Conservation (phyloP, 2,888 invertebrate species). For the Nomada flava region DNA sequence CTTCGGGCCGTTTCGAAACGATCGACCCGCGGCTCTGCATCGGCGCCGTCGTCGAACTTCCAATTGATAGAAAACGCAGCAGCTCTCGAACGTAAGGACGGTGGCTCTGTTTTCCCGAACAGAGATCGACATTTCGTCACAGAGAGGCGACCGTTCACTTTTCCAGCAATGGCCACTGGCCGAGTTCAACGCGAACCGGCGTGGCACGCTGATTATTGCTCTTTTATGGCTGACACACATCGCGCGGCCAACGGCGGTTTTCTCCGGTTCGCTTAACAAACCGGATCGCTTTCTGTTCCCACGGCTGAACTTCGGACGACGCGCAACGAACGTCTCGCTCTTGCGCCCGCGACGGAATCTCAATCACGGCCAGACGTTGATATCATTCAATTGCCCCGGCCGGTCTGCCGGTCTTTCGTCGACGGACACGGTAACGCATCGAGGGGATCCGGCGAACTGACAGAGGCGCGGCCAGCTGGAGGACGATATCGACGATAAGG, state of each 20-base stretch:
- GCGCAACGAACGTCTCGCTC: background rate
- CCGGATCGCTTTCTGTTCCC: conserved; percentile 56
- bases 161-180: conserved; percentile 72
- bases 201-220: conserved; percentile 67
- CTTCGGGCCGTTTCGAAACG: too few relatives aligned
- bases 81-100: background rate
- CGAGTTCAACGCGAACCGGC: conserved; percentile 60
- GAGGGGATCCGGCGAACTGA: conserved; percentile 12
- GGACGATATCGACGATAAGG: conserved; percentile 66
- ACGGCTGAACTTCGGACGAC: conserved; percentile 34
- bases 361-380: background rate
- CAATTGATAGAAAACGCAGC: too few relatives aligned
- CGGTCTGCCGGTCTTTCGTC: background rate
- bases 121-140: conserved; percentile 57
- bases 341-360: background rate
- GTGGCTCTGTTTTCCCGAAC: background rate
- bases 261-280: conserved; percentile 53
- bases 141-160: conserved; percentile 70
- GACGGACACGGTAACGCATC: conserved; percentile 7
- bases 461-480: conserved; percentile 31
- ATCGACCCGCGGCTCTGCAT: too few relatives aligned
- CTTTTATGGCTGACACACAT: conserved; percentile 69
- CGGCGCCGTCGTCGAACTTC: too few relatives aligned
- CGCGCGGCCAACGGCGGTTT: conserved; percentile 48
- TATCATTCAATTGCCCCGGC: background rate